A percentile compares a stretch with the other conserved stretches of the same genome.
These are phyloP conservation scores for Xylota segnis DNA, from an alignment of 2,888 invertebrate species.

Conservation along the genomic window DNA sequence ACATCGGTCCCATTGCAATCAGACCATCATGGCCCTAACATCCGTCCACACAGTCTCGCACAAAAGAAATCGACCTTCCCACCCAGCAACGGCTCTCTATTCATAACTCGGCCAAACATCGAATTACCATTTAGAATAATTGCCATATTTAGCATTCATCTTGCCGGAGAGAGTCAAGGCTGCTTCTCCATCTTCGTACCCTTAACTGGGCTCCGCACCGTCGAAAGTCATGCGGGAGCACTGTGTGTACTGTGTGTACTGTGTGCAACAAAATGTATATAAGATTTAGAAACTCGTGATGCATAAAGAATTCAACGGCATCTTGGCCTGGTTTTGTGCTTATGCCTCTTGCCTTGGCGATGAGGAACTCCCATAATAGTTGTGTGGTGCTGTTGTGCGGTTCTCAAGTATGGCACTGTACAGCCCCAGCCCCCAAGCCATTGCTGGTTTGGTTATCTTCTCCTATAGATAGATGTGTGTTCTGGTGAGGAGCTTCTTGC, in stretches of 20 bases:
- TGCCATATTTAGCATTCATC: constrained; percentile 48
- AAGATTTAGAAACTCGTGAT: constrained; percentile 31
- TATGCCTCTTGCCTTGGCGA: constrained; percentile 29
- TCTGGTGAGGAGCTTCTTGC: constrained; percentile 19
- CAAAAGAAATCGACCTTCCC: constrained; percentile 26
- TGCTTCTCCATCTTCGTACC: neutral
- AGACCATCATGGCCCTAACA: constrained; percentile 9
- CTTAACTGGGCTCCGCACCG: constrained; percentile 17
- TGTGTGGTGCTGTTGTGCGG: constrained; percentile 14
- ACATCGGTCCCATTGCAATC: constrained; percentile 15
- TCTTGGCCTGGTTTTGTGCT: constrained; percentile 66
- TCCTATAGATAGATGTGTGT: neutral
- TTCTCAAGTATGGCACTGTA: constrained; percentile 25
- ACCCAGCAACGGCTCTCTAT: constrained; percentile 6
- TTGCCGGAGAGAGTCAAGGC: constrained; percentile 12
- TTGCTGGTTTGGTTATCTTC: constrained; percentile 44
- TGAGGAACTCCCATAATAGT: constrained; percentile 23
- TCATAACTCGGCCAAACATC: constrained; percentile 55
- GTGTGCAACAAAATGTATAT: constrained; percentile 35
- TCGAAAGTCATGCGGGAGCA: constrained; percentile 8
- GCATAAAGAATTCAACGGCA: constrained; percentile 48
- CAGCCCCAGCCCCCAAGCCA: constrained; percentile 61
- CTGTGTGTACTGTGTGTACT: neutral
- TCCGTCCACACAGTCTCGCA: constrained; percentile 19
- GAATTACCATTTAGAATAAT: constrained; percentile 70